phyloP scores from a whole-genome alignment of 1,140 invertebrate genomes.

The Diploscapter pachys region DNA sequence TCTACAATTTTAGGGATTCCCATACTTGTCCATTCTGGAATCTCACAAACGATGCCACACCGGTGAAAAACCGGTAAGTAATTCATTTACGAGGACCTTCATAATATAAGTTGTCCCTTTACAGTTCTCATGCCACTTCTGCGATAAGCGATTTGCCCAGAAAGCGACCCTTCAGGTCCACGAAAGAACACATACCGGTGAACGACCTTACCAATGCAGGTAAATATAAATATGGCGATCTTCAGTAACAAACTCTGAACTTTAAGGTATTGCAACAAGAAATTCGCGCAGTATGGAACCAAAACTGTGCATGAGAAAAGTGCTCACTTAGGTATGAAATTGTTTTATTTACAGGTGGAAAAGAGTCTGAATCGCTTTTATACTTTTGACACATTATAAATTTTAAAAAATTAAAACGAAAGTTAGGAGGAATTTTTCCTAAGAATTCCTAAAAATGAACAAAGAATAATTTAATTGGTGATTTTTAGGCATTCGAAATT shows the following conservation, averaged over 20 bases:
- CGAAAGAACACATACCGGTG: slow-evolving; percentile 80
- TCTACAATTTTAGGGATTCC: slow-evolving; percentile 42
- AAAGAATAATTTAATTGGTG: no score
- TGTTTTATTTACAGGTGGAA: no score
- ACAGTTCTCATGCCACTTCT: slow-evolving; percentile 62
- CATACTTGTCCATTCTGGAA: slow-evolving; percentile 59
- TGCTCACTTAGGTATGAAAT: slow-evolving; percentile 49
- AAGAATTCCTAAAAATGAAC: no score
- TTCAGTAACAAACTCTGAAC: slow-evolving; percentile 55
- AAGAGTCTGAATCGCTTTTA: no score
- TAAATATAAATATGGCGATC: neutral
- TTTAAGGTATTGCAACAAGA: slow-evolving; percentile 52
- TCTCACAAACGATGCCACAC: slow-evolving; percentile 60
- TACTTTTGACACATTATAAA: no score
- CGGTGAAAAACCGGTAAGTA: slow-evolving; percentile 61
- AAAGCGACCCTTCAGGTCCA: slow-evolving; percentile 69
- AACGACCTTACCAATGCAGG: slow-evolving; percentile 69
- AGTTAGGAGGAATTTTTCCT: no score
- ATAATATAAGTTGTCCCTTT: no score
- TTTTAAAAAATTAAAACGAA: no score
- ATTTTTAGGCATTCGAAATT: slow-evolving; percentile 12
- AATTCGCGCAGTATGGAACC: slow-evolving; percentile 58
- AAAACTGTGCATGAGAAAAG: slow-evolving; percentile 59
- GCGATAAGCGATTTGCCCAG: slow-evolving; percentile 65
- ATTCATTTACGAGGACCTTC: no score